These are phyloP conservation scores for Drosophila incognita DNA, from an alignment of 2,888 invertebrate species.

Conservation along the genomic window DNA sequence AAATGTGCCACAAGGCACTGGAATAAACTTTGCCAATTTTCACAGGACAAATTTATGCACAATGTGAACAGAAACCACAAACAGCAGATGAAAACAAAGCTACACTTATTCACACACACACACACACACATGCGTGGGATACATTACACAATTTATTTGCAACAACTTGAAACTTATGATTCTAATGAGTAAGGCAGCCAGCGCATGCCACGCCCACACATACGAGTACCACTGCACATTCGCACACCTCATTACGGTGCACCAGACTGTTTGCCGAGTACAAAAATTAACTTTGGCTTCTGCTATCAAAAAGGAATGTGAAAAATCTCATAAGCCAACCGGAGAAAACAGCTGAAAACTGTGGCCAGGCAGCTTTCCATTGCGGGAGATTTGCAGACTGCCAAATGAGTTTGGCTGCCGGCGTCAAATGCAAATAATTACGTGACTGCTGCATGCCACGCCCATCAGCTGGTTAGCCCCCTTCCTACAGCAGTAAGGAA, in stretches of 20 bases:
- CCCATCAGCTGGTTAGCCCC: conserved; percentile 44
- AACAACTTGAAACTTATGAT: conserved; percentile 42
- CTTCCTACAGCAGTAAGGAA: conserved; percentile 32
- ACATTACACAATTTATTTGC: conserved; percentile 44
- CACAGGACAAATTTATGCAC: conserved; percentile 68
- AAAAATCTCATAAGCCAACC: conserved; percentile 48
- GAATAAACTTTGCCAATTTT: conserved; percentile 72
- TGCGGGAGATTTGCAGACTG: conserved; percentile 19
- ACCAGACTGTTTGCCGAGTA: conserved; percentile 31
- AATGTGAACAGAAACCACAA: conserved; percentile 46
- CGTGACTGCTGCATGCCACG: conserved; percentile 29
- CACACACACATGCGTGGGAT: conserved; percentile 15
- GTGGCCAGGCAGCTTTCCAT: conserved; percentile 21
- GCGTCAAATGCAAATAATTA: conserved; percentile 73
- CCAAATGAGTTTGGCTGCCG: conserved; percentile 55
- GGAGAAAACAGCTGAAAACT: conserved; percentile 16
- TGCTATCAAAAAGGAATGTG: conserved; percentile 14
- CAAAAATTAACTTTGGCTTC: conserved; percentile 35
- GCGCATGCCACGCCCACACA: conserved; percentile 15
- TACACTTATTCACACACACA: conserved; percentile 15
- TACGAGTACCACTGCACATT: not conserved
- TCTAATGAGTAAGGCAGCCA: conserved; percentile 39
- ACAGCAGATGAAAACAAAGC: conserved; percentile 28
- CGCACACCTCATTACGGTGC: conserved; percentile 31
- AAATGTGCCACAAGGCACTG: conserved; percentile 6